Evolutionary conservation across 2,888 invertebrate genomes (phyloP).

Genomic region (Tachina fera): DNA sequence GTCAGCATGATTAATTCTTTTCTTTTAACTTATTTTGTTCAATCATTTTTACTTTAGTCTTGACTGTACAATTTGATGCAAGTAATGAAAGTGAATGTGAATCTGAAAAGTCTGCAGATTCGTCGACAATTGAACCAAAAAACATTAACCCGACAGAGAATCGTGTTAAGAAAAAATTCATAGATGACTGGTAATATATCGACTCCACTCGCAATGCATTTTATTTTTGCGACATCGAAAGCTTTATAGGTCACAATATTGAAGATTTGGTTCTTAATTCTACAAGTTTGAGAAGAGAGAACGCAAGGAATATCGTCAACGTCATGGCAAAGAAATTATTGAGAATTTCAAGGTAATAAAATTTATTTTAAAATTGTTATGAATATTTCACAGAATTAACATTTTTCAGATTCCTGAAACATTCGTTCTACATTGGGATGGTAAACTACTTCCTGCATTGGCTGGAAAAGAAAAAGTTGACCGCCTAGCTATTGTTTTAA

Average conservation of each 20-base stretch:
- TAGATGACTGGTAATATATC: slow-evolving; percentile 35
- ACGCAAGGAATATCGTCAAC: slow-evolving; percentile 44
- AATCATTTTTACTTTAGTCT: slow-evolving; percentile 20
- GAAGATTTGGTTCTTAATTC: slow-evolving; percentile 37
- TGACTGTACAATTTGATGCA: slow-evolving; percentile 38
- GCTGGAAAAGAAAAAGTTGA: slow-evolving; percentile 15
- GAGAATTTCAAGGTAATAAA: slow-evolving; percentile 30
- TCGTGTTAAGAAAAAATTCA: slow-evolving; percentile 38
- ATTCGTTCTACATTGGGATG: slow-evolving; percentile 25
- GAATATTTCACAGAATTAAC: slow-evolving; percentile 22
- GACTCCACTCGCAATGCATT: slow-evolving; percentile 25
- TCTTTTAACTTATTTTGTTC: slow-evolving; percentile 24
- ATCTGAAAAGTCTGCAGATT: slow-evolving; percentile 1
- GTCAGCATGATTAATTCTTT: slow-evolving; percentile 28
- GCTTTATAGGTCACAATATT: slow-evolving; percentile 42
- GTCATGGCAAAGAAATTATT: slow-evolving; percentile 52
- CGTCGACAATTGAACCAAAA: slow-evolving; percentile 30
- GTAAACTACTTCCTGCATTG: slow-evolving; percentile 30
- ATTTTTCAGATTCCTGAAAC: slow-evolving; percentile 27
- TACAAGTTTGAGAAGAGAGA: slow-evolving; percentile 44
- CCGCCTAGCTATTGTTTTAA: slow-evolving; percentile 27
- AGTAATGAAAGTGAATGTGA: slow-evolving; percentile 30
- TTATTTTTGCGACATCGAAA: slow-evolving; percentile 13
- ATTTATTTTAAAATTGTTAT: slow-evolving; percentile 23
- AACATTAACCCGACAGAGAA: slow-evolving; percentile 32